Base-by-base conservation (phyloP, 2,113 vertebrate species). In the Atrichornis clamosus region DNA sequence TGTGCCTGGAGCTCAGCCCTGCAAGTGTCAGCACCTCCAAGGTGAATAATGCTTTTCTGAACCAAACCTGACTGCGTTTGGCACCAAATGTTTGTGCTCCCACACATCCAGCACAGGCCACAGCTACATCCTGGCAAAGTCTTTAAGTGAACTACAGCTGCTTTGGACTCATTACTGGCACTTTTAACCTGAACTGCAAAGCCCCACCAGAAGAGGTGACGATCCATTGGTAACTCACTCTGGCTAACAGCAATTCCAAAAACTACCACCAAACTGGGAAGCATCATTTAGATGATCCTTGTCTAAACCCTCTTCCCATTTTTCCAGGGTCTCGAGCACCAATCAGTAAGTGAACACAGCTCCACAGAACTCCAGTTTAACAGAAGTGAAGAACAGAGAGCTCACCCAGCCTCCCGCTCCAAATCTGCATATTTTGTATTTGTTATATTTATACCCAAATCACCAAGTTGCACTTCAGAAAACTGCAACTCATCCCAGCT, bases 221-320 rank as follows among this genome's bases (percentile, higher is more conserved):
- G 3, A 22, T 27, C 56, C 59, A 10, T 15, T 22, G 53, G 3
- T 4, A 53, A 21, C 30, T 65, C 11, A 5, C 12, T 62, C 53
- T 22, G 55, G 15, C 18, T 20, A 15, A 7, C 27, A 44, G 42
- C 26, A 70, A 28, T 13, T 37, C 41, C 49, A 47, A 18, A 68
- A 70, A 39, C 33, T 30, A 30, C 19, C 21, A 39, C 8, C 52
- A n/a, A 55, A 56, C 0, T 37, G 58, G 39, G 19, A 33, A 49
- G 13, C 33, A 79, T 21, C 32, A 5, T 10, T 77, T 10, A 37
- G 21, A 35, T 22, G 14, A 63, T 53, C 33, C 37, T 37, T 32
- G 10, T 15, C 85, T 30, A 42, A 37, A 21, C 8, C 15, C 5
- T 39, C 27, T 15, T 9, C 52, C 16, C 2, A 0, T 2, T 10